phyloP scores from a whole-genome alignment of 2,113 vertebrate species.

The Saccopteryx leptura region DNA sequence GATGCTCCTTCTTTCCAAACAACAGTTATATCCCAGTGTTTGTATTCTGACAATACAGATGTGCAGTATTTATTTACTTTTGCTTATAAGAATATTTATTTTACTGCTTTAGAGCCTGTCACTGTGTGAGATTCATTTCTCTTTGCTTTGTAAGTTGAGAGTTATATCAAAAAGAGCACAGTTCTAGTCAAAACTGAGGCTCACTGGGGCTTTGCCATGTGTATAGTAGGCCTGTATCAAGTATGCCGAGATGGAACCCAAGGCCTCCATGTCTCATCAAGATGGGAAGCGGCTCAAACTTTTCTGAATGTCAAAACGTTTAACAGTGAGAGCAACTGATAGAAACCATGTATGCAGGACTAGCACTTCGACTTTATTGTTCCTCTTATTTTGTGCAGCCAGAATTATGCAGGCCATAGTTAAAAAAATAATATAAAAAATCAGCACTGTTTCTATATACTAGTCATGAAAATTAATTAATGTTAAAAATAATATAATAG shows the following conservation, averaged over 20 bases:
- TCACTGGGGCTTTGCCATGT: background rate
- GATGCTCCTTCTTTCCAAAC: background rate
- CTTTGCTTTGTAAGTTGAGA: background rate
- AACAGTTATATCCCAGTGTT: background rate
- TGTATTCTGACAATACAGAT: background rate
- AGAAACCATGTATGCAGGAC: background rate
- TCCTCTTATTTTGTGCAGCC: background rate
- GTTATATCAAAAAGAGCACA: background rate
- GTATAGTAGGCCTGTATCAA: background rate
- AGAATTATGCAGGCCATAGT: background rate
- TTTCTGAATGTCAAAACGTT: background rate
- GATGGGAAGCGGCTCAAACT: background rate
- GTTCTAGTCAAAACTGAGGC: background rate
- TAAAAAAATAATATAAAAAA: background rate
- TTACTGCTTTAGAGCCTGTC: background rate
- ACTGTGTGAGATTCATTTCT: background rate
- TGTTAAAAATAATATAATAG: background rate
- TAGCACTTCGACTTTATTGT: background rate
- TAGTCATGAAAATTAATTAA: background rate
- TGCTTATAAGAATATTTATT: background rate
- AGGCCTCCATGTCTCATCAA: background rate
- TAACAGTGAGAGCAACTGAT: background rate
- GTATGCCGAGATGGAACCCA: background rate
- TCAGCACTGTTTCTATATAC: background rate
- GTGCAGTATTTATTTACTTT: background rate